Percentiles rank a stretch among this genome's conserved stretches.
Evolutionary conservation across 2,113 vertebrate genomes (phyloP).

Genomic region (Elanus axillaris): DNA sequence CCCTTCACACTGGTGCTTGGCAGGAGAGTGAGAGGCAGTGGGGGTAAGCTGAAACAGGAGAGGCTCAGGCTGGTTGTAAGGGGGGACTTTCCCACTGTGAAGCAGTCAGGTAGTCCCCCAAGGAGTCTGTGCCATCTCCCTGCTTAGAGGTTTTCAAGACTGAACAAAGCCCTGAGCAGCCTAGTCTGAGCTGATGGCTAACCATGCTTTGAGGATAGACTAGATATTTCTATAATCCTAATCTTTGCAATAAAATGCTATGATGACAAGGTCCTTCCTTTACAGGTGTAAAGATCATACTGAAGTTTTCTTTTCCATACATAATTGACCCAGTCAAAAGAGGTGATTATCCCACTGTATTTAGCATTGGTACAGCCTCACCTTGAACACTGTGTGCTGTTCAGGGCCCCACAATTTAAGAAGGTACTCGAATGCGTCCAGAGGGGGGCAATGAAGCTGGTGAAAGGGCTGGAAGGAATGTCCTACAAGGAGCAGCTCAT

Average conservation of each 20-base stretch:
- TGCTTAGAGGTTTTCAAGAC: neutral
- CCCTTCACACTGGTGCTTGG: neutral
- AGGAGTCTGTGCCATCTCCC: neutral
- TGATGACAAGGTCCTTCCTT: neutral
- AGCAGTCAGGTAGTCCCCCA: neutral
- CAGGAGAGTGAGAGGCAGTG: neutral
- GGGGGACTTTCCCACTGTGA: neutral
- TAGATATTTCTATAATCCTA: neutral
- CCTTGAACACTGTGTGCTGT: neutral
- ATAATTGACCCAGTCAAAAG: neutral
- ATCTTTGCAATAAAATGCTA: neutral
- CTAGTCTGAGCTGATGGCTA: neutral
- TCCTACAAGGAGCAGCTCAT: neutral
- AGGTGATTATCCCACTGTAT: neutral
- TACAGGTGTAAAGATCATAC: neutral
- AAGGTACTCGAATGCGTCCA: rapidly evolving
- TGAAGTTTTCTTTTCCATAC: neutral
- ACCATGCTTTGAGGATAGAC: neutral
- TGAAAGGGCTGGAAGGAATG: neutral
- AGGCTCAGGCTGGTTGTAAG: neutral
- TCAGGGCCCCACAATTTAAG: neutral
- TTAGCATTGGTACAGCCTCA: neutral
- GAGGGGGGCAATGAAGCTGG: neutral
- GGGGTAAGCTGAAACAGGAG: neutral
- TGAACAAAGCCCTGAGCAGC: neutral